Percentiles rank a stretch among this genome's conserved stretches.
These are phyloP conservation scores for Poecilia velifera DNA, from an alignment of 2,797 vertebrate species.

Conservation along the genomic window DNA sequence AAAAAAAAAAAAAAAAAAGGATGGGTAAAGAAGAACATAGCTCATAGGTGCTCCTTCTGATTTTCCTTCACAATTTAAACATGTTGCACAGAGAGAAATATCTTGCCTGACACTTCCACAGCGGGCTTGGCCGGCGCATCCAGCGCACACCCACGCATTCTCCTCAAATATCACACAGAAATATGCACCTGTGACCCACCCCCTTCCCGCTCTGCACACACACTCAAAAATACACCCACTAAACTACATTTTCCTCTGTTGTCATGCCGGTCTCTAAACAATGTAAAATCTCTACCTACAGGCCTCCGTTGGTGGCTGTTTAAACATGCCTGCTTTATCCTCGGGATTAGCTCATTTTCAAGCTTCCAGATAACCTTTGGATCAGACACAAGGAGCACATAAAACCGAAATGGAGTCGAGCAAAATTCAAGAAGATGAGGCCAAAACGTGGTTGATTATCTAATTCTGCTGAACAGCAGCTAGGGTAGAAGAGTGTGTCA, in stretches of 20 bases:
- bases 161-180: slow-evolving; percentile 58
- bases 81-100: slow-evolving; percentile 57
- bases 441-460: slow-evolving; percentile 42
- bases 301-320: slow-evolving; percentile 43
- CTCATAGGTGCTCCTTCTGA: slow-evolving; percentile 14
- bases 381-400: slow-evolving; percentile 28
- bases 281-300: slow-evolving; percentile 26
- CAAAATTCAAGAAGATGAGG: slow-evolving; percentile 17
- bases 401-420: slow-evolving; percentile 28
- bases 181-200: slow-evolving; percentile 46
- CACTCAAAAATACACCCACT: slow-evolving; percentile 50
- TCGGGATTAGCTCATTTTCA: slow-evolving; percentile 36
- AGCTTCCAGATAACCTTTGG: slow-evolving; percentile 25
- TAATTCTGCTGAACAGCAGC: slow-evolving; percentile 49
- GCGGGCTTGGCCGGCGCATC: slow-evolving; percentile 53
- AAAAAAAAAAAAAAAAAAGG: not conserved
- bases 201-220: slow-evolving; percentile 32
- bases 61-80: slow-evolving; percentile 28
- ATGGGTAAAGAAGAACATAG: slow-evolving; percentile 7
- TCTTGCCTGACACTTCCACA: slow-evolving; percentile 56
- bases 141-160: slow-evolving; percentile 60
- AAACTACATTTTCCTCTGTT: slow-evolving; percentile 31
- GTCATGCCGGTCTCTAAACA: slow-evolving; percentile 34
- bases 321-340: slow-evolving; percentile 43
- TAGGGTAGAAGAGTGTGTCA: slow-evolving; percentile 60